These are phyloP conservation scores for Melanotaenia parkinsoni DNA, from an alignment of 2,797 vertebrate genomes.

Conservation along the genomic window DNA sequence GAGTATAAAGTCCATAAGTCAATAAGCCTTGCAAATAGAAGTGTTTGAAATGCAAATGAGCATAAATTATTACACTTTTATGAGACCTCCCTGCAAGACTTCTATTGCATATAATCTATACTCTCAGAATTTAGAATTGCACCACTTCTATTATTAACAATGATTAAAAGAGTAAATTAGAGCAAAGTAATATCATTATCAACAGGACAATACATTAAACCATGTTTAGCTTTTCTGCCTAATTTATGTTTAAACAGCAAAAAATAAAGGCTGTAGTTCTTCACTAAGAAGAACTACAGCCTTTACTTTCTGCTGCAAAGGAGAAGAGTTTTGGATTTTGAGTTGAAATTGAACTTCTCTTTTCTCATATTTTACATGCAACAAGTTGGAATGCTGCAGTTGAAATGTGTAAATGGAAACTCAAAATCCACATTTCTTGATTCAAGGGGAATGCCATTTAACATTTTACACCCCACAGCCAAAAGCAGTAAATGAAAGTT, in stretches of 20 bases:
- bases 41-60: slow-evolving; percentile 68
- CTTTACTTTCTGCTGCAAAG: not conserved
- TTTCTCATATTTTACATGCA: not conserved
- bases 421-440: not conserved
- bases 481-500: not conserved
- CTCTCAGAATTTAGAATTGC: not conserved
- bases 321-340: not conserved
- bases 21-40: slow-evolving; percentile 31
- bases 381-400: not conserved
- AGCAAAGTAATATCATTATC: not conserved
- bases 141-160: not conserved
- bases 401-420: not conserved
- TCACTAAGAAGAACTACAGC: not conserved
- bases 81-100: slow-evolving; percentile 27
- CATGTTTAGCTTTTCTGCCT: not conserved
- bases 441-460: not conserved
- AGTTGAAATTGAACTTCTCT: not conserved
- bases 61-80: slow-evolving; percentile 52
- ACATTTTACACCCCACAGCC: not conserved
- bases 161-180: not conserved
- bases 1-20: slow-evolving; percentile 41
- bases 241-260: not conserved
- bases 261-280: not conserved
- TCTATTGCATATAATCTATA: slow-evolving; percentile 5
- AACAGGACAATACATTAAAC: not conserved